Percentiles rank a stretch among this genome's conserved stretches.
Evolutionary conservation across 1,140 invertebrate species (phyloP).

Genomic region (Nylanderia fulva): DNA sequence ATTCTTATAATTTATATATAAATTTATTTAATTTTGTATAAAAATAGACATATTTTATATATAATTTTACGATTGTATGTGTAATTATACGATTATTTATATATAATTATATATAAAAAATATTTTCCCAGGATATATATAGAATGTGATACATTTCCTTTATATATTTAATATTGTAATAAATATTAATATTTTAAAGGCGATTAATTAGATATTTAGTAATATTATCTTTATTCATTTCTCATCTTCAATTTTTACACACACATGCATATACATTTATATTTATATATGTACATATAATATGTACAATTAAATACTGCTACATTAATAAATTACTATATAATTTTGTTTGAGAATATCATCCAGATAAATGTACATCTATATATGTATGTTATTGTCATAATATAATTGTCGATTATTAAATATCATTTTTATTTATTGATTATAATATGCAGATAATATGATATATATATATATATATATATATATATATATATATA

Average conservation of each 20-base stretch:
- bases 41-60: no score
- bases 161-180: background rate
- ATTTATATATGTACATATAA: background rate
- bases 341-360: background rate
- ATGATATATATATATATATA: no score
- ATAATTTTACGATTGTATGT: no score
- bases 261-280: no score
- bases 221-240: background rate
- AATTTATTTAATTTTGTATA: no score
- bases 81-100: no score
- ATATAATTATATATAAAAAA: no score
- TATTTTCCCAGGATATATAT: no score
- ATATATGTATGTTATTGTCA: background rate
- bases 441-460: no score
- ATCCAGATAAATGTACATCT: slow-evolving; percentile 12
- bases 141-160: no score
- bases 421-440: slow-evolving; percentile 15
- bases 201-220: background rate
- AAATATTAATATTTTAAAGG: background rate
- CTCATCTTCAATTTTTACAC: background rate
- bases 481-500: no score
- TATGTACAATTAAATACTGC: slow-evolving; percentile 5
- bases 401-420: background rate
- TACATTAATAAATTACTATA: background rate
- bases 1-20: no score